Evolutionary conservation across 2,113 vertebrate species (phyloP), one percentile per base, ranked within the genome.

Genomic region (Chamaetylas fuelleborni): DNA sequence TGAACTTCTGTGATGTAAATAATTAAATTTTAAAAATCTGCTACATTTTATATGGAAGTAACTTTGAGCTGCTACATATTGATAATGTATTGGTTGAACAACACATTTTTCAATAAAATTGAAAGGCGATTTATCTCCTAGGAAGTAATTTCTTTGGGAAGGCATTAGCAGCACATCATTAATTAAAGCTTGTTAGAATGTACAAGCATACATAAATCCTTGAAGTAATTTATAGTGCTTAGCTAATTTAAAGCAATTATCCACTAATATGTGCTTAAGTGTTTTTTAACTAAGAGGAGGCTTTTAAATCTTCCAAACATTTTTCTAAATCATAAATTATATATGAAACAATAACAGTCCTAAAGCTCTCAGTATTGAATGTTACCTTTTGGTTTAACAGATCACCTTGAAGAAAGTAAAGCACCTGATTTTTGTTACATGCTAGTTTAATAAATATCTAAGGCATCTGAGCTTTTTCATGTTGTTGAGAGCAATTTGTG

Each of bases 241-340:
- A 97, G 97, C 97, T 98, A 98, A 98, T 98, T 98, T 98, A 97
- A 95, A 95, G 97, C 97, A 98, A 98, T 98, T 98, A 98, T 95
- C 96, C 88, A 94, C 97, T 98, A 98, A 98, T 98, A 98, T 72
- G 93, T 97, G 96, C 97, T 98, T 97, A 98, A 98, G 93, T 97
- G 97, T 98, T 98, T 95, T 97, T 98, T 98, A 98, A 98, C 96
- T 97, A 98, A 96, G 97, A 97, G 91, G 94, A 94, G 92, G 96
- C 96, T 97, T 97, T 98, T 97, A 97, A 98, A 97, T 97, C 93
- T 96, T 97, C 83, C 61, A 96, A 96, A 96, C 81, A 88, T 98
- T 98, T 98, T 98, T 95, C 91, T 95, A 95, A 96, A 97, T 97
- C 90, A 96, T 97, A 97, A 98, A 96, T 97, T 98, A 95, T 70